Evolutionary conservation across 1,140 invertebrate genomes (phyloP), one percentile per base, ranked within the genome.

Genomic region (Drosophila bifasciata): DNA sequence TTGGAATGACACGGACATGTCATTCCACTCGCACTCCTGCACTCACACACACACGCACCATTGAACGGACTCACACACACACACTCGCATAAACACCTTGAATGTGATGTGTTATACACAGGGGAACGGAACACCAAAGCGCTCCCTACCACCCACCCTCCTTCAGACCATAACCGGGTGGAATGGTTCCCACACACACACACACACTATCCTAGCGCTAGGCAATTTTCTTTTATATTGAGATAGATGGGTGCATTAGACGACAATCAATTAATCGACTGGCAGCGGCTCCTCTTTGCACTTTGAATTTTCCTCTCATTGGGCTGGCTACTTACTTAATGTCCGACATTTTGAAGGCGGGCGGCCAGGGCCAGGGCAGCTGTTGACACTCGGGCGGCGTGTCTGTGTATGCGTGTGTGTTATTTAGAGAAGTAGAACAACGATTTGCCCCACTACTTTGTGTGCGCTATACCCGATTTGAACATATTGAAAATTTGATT

Each of bases 291-390:
- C 49, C 25, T 55, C 63, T 75, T 25, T 43, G 43, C 36, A 17
- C 16, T 51, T 49, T 71, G 16, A 2, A 9, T 15, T 8, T 15
- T 13, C 15, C 15, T 7, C 21, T 11, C 3, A n/a, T 25, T 11
- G 11, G n/a, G 9, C 13, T 2, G 39, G 51, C 57, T 41, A 86
- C 81, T 86, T 86, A 86, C 81, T 86, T 86, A 81, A 86, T 88
- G 83, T 86, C 81, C 81, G 81, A 86, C 81, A 86, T 86, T 86
- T 86, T 85, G 73, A 67, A 57, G 76, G 60, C 52, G 71, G 53
- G 41, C 53, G 43, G 52, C 69, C 59, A 64, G 41, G 61, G 64
- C 69, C 76, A 72, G 63, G 74, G 79, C 79, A 83, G 79, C 79
- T 83, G 79, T 83, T 83, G 79, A 84, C 78, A 81, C 79, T 81